phyloP scores from a whole-genome alignment of 64 coral and sea anemone species.

The Pocillopora damicornis region DNA sequence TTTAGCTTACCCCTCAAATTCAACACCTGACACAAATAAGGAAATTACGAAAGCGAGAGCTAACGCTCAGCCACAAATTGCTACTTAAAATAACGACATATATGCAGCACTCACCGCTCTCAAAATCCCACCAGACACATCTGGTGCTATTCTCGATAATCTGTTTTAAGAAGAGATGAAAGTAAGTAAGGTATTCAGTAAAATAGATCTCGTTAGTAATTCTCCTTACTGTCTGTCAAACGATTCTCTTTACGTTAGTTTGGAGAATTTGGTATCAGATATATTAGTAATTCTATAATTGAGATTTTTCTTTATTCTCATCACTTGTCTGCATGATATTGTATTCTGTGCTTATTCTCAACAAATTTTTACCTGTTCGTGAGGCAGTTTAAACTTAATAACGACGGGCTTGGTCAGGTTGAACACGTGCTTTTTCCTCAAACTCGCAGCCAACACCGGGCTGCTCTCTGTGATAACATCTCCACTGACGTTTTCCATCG shows the following conservation, averaged over 20 bases:
- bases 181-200: neutral
- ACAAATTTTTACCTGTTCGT: slow-evolving; percentile 45
- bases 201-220: no score
- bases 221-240: no score
- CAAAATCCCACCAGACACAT: slow-evolving; percentile 67
- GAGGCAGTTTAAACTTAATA: slow-evolving; percentile 73
- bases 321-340: neutral
- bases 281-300: no score
- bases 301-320: no score
- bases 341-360: neutral
- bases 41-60: neutral
- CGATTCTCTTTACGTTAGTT: no score
- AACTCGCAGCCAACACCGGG: slow-evolving; percentile 72
- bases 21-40: neutral
- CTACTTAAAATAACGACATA: neutral
- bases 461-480: slow-evolving; percentile 52
- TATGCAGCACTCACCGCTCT: neutral
- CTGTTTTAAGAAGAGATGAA: neutral
- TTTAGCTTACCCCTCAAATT: no score
- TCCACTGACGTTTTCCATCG: slow-evolving; percentile 41
- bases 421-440: slow-evolving; percentile 51
- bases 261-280: no score
- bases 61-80: neutral
- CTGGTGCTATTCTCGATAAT: slow-evolving; percentile 33
- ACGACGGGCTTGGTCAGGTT: slow-evolving; percentile 70